phyloP scores from a whole-genome alignment of 37 sponge, comb jelly and placozoan genomes.

The Dysidea cf. avara region DNA sequence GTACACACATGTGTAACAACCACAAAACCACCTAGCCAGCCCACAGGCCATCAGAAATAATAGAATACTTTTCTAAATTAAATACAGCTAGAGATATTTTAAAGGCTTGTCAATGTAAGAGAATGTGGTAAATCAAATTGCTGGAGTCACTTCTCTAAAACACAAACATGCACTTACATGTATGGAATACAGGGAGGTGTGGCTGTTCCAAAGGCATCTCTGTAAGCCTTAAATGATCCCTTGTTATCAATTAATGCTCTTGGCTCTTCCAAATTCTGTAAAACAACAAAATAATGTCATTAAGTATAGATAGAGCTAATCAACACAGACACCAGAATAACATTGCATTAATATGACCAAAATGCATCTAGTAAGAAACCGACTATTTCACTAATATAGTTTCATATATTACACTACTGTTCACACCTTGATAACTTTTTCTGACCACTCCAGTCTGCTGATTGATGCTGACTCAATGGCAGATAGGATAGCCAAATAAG shows the following conservation, averaged over 20 bases:
- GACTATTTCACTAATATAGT: background rate
- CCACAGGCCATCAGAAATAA: too few relatives aligned
- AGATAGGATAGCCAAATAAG: constrained; percentile 80
- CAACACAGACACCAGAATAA: background rate
- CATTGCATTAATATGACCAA: background rate
- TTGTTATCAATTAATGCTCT: constrained; percentile 75
- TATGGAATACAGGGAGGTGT: constrained; percentile 90
- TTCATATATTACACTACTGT: background rate
- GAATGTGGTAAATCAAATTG: too few relatives aligned
- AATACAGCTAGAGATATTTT: too few relatives aligned
- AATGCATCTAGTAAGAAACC: background rate
- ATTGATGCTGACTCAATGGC: constrained; percentile 84
- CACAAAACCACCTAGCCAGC: too few relatives aligned
- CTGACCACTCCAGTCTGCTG: constrained; percentile 82
- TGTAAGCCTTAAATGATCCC: constrained; percentile 85
- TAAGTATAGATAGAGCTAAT: background rate
- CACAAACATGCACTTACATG: too few relatives aligned
- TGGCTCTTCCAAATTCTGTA: constrained; percentile 84
- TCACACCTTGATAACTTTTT: constrained; percentile 69
- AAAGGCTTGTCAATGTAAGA: too few relatives aligned
- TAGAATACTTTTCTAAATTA: too few relatives aligned
- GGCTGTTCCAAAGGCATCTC: constrained; percentile 73
- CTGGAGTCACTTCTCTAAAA: too few relatives aligned
- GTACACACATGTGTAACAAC: too few relatives aligned
- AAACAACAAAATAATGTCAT: background rate